Evolutionary conservation across 2,888 invertebrate genomes (phyloP), one percentile per base, ranked within the genome.

Genomic region (Eilema caniola): DNA sequence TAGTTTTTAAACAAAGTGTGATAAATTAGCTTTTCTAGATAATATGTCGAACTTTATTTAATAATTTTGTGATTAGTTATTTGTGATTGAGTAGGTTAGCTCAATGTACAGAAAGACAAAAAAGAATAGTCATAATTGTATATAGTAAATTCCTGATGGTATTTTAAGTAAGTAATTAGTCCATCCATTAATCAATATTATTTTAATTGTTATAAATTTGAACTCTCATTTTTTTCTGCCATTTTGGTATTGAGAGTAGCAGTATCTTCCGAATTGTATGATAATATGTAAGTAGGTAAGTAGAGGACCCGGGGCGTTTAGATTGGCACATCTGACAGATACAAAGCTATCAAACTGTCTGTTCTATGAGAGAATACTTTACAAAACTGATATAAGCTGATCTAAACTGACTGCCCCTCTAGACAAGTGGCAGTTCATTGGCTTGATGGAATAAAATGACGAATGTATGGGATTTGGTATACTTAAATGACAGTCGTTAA

Each of bases 71-170:
- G 73, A 80, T 80, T 82, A 82, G 81, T 72, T 70, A 73, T 69
- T 76, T 79, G 79, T 83, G 76, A 81, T 80, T 84, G 80, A 76
- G 77, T 82, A 81, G 79, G 76, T 73, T 85, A 87, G 86, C 87
- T 88, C 86, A 88, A 86, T 82, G 79, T 83, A 83, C 81, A 80
- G 79, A 89, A 89, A 89, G 88, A 88, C 89, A 88, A 75, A 76
- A 20, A 64, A n/a, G n/a, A n/a, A 33, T 76, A 76, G 59, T 70
- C 64, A 71, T 80, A 73, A 77, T 74, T 73, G 69, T 77, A 73
- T 74, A 67, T 70, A 82, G 23, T 71, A 66, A 74, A 76, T 76
- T 70, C 69, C 74, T 70, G 70, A 59, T 67, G 78, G 69, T 78
- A 72, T 73, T 70, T 74, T 78, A 74, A 71, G 67, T 80, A 82